These are phyloP conservation scores for Nasua narica DNA, from an alignment of 2,797 vertebrate genomes.

Conservation along the genomic window DNA sequence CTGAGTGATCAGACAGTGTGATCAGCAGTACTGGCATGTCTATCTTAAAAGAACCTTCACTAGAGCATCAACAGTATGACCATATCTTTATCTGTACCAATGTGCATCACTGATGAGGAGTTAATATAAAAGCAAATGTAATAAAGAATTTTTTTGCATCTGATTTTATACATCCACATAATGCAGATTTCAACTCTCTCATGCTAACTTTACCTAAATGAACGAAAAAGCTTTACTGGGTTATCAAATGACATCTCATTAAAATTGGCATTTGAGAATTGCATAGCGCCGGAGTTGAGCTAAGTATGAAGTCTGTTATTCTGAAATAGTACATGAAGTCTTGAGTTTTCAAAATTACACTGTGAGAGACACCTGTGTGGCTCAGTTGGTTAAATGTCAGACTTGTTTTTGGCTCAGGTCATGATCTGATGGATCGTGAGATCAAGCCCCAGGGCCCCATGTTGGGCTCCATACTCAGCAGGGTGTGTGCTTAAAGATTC, in stretches of 20 bases:
- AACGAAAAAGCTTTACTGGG: not conserved
- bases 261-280: slow-evolving; percentile 22
- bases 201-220: not conserved
- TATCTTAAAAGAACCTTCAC: not conserved
- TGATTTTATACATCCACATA: not conserved
- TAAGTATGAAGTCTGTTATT: not conserved
- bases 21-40: not conserved
- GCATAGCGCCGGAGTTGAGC: not conserved
- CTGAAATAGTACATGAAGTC: not conserved
- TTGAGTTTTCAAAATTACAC: not conserved
- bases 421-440: not conserved
- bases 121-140: slow-evolving; percentile 13
- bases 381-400: not conserved
- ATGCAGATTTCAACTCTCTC: not conserved
- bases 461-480: not conserved
- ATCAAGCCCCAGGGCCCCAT: not conserved
- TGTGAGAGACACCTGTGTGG: not conserved
- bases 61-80: not conserved
- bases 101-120: not conserved
- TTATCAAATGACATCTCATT: slow-evolving; percentile 22
- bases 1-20: not conserved
- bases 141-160: not conserved
- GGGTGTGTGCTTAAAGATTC: not conserved
- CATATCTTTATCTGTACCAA: not conserved
- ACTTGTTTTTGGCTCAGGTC: not conserved